These are phyloP conservation scores for Drosophila lowei DNA, from an alignment of 1,140 invertebrate genomes.

Conservation along the genomic window DNA sequence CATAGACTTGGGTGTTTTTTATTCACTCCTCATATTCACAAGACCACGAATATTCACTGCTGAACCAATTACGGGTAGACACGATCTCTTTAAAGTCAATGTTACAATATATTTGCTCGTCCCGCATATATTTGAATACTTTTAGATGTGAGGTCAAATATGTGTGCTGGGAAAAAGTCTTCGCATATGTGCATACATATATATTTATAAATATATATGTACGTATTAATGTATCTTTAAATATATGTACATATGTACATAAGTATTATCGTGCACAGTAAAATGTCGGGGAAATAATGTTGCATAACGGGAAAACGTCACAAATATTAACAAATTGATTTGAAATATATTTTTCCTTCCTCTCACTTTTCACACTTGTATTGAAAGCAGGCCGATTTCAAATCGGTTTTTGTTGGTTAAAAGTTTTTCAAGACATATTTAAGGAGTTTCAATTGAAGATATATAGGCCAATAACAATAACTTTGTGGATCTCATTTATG, in stretches of 20 bases:
- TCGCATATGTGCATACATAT: slow-evolving; percentile 18
- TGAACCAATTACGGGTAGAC: slow-evolving; percentile 35
- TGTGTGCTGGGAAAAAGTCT: slow-evolving; percentile 31
- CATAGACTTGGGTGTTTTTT: slow-evolving; percentile 5
- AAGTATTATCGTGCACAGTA: slow-evolving; percentile 46
- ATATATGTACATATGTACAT: slow-evolving; percentile 14
- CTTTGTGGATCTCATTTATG: slow-evolving; percentile 6
- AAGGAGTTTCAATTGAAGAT: not conserved
- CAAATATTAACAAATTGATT: slow-evolving; percentile 36
- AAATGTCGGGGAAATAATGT: slow-evolving; percentile 56
- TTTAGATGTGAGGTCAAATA: slow-evolving; percentile 52
- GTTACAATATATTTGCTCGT: slow-evolving; percentile 50
- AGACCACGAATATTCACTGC: slow-evolving; percentile 38
- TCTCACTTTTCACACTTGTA: not conserved
- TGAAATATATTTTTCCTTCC: not conserved
- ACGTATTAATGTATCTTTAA: slow-evolving; percentile 44
- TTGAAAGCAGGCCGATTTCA: no score
- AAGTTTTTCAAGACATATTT: not conserved
- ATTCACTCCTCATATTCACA: slow-evolving; percentile 43
- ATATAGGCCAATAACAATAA: not conserved
- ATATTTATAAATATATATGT: slow-evolving; percentile 42
- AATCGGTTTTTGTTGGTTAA: no score
- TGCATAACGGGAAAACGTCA: slow-evolving; percentile 62
- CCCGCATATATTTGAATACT: slow-evolving; percentile 46
- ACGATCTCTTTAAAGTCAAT: slow-evolving; percentile 47